phyloP scores from a whole-genome alignment of 2,888 invertebrate genomes.

The Sesamia inferens region DNA sequence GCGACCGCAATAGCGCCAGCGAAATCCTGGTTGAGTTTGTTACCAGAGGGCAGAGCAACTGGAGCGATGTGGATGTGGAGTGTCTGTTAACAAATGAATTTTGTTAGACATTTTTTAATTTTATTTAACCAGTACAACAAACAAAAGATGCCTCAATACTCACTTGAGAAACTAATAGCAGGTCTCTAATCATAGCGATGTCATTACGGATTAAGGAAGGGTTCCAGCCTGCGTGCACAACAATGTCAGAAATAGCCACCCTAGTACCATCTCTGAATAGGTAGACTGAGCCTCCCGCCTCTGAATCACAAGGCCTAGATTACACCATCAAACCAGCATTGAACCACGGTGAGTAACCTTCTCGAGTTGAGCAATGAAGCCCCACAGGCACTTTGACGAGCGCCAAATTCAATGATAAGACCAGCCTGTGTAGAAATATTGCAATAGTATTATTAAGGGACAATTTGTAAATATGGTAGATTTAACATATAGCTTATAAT shows the following conservation, averaged over 20 bases:
- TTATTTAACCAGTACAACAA: background rate
- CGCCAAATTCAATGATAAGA: slow-evolving; percentile 41
- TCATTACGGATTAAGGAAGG: slow-evolving; percentile 73
- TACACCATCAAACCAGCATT: slow-evolving; percentile 14
- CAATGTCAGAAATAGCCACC: slow-evolving; percentile 63
- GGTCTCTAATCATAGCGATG: slow-evolving; percentile 70
- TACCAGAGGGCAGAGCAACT: slow-evolving; percentile 65
- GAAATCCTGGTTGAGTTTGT: slow-evolving; percentile 63
- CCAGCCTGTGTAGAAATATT: slow-evolving; percentile 60
- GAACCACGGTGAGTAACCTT: slow-evolving; percentile 66
- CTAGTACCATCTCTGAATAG: slow-evolving; percentile 22
- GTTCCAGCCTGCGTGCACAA: slow-evolving; percentile 71
- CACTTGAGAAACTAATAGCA: slow-evolving; percentile 59
- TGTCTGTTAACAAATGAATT: slow-evolving; percentile 47
- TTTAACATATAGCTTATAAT: background rate
- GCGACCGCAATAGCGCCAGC: slow-evolving; percentile 65
- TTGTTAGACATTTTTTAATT: slow-evolving; percentile 14
- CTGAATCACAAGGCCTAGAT: no score
- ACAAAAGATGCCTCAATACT: slow-evolving; percentile 30
- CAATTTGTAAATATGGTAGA: background rate
- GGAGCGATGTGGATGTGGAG: slow-evolving; percentile 65
- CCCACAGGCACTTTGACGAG: slow-evolving; percentile 68
- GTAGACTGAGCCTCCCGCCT: slow-evolving; percentile 34
- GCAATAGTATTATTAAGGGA: background rate
- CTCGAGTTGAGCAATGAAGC: slow-evolving; percentile 69